A percentile compares a stretch with the other conserved stretches of the same genome.
phyloP scores from a whole-genome alignment of 2,797 vertebrate species.

The Protosalanx chinensis region DNA sequence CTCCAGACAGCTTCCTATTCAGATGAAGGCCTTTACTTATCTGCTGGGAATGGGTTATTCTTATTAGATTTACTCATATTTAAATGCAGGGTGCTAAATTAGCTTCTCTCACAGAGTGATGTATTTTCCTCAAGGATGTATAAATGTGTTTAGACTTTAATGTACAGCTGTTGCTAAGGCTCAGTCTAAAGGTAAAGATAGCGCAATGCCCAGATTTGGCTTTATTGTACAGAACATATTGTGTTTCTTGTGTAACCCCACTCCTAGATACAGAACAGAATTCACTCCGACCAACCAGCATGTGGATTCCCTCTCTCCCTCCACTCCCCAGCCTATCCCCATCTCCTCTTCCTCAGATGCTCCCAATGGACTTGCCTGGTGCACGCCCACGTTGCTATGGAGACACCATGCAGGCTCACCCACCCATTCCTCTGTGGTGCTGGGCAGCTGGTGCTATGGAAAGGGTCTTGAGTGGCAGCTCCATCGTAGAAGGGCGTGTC shows the following conservation, averaged over 20 bases:
- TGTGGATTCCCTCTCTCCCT: slow-evolving; percentile 33
- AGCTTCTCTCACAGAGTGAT: background rate
- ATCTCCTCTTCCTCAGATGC: slow-evolving; percentile 45
- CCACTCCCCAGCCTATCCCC: slow-evolving; percentile 44
- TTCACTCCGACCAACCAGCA: slow-evolving; percentile 12
- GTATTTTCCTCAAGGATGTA: background rate
- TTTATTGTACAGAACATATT: background rate
- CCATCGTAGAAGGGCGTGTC: slow-evolving; percentile 47
- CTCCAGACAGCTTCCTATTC: background rate
- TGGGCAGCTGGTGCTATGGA: slow-evolving; percentile 53
- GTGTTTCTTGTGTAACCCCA: background rate
- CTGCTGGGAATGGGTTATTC: background rate
- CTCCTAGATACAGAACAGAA: slow-evolving; percentile 1
- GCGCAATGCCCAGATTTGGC: background rate
- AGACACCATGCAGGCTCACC: slow-evolving; percentile 46
- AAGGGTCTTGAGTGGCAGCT: slow-evolving; percentile 58
- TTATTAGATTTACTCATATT: background rate
- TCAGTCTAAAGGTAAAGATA: background rate
- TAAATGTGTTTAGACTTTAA: background rate
- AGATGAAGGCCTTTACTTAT: background rate
- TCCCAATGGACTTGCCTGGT: slow-evolving; percentile 45
- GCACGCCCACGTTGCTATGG: slow-evolving; percentile 69
- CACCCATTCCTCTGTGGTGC: slow-evolving; percentile 24
- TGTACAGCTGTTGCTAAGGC: background rate
- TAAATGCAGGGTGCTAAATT: too few species aligned